phyloP scores from a whole-genome alignment of 2,797 vertebrate genomes.

The Anolis apletophallus region DNA sequence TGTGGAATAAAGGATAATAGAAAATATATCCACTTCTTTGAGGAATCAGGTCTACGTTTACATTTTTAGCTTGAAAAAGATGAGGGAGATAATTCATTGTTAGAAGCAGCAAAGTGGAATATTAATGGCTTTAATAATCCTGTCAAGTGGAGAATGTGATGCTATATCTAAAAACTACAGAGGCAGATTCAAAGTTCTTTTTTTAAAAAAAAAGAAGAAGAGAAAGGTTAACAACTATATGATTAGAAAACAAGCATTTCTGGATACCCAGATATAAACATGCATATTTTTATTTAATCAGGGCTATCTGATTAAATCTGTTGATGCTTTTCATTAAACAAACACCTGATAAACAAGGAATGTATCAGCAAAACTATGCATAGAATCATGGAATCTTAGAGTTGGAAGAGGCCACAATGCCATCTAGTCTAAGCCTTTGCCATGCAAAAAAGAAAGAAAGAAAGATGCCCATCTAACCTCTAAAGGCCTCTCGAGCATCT shows the following conservation, averaged over 20 bases:
- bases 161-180: slow-evolving; percentile 14
- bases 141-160: background rate
- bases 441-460: no score
- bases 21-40: slow-evolving; percentile 11
- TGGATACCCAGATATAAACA: slow-evolving; percentile 11
- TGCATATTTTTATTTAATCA: no score
- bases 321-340: no score
- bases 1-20: slow-evolving; percentile 13
- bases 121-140: slow-evolving; percentile 30
- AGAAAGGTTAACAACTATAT: background rate
- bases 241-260: background rate
- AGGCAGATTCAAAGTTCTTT: background rate
- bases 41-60: background rate
- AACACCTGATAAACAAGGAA: no score
- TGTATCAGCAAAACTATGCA: no score
- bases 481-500: no score
- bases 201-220: background rate
- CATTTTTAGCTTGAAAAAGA: slow-evolving; percentile 12
- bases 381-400: no score
- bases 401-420: no score
- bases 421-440: no score
- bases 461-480: no score
- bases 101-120: slow-evolving; percentile 22
- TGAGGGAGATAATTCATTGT: background rate
- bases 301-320: no score